Percentiles rank a stretch among this genome's conserved stretches.
Evolutionary conservation across 1,140 invertebrate genomes (phyloP).

Genomic region (Lucilia cuprina): DNA sequence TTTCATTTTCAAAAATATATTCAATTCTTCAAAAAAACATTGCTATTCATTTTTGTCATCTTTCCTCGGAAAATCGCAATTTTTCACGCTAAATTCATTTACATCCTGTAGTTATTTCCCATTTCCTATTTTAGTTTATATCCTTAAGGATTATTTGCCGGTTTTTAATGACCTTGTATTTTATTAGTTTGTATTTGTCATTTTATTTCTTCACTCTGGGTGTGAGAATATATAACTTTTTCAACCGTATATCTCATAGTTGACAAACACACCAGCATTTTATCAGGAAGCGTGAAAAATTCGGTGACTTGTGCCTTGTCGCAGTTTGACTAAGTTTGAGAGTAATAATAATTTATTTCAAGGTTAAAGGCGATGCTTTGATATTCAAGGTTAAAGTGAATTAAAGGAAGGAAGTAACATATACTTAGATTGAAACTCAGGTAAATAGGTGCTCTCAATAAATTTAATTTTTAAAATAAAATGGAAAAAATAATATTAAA

Average conservation of each 20-base stretch:
- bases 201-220: not conserved
- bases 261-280: not conserved
- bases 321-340: not conserved
- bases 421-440: no score
- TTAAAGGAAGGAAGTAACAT: not conserved
- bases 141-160: not conserved
- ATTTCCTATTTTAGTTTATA: not conserved
- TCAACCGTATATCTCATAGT: not conserved
- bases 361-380: not conserved
- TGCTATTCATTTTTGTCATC: not conserved
- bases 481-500: no score
- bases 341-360: not conserved
- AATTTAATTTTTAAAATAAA: no score
- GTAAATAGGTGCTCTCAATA: no score
- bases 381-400: not conserved
- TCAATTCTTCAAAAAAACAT: not conserved
- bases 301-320: constrained; percentile 27
- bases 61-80: constrained; percentile 23
- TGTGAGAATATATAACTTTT: constrained; percentile 20
- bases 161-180: not conserved
- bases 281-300: constrained; percentile 21
- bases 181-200: not conserved
- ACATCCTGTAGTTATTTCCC: constrained; percentile 8
- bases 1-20: not conserved
- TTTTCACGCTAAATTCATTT: constrained; percentile 23